Evolutionary conservation across 2,888 invertebrate species (phyloP).

Genomic region (Caenorhabditis auriculariae): DNA sequence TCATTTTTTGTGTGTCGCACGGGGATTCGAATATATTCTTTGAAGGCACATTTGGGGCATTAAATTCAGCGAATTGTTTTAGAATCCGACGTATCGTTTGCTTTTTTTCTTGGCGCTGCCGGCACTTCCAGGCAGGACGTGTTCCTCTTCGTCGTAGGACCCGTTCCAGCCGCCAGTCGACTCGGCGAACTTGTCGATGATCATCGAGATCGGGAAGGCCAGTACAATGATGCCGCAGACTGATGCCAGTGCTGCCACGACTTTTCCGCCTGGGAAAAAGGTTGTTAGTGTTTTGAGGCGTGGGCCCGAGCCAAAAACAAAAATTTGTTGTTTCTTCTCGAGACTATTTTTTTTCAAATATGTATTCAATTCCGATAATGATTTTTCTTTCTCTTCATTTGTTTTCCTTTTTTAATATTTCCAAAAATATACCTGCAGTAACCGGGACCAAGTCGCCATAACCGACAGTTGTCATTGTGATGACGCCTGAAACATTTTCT

Average conservation of each 20-base stretch:
- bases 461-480: conserved; percentile 53
- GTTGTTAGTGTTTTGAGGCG: too few relatives aligned
- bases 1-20: too few relatives aligned
- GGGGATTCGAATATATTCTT: too few relatives aligned
- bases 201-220: conserved; percentile 62
- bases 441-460: conserved; percentile 61
- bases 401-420: too few relatives aligned
- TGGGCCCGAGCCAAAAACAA: too few relatives aligned
- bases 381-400: neutral
- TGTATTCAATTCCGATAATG: neutral
- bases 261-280: conserved; percentile 53
- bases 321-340: neutral
- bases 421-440: conserved; percentile 43
- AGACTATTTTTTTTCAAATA: neutral
- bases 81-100: conserved; percentile 32
- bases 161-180: conserved; percentile 50
- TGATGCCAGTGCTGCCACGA: conserved; percentile 57
- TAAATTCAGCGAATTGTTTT: neutral
- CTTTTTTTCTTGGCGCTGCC: conserved; percentile 20
- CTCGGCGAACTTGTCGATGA: conserved; percentile 62
- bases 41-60: neutral
- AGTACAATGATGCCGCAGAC: conserved; percentile 61
- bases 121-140: neutral
- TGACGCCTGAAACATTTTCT: conserved; percentile 36
- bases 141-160: conserved; percentile 23